Conservation (phyloP, 2,113 vertebrate genomes). For the Cephalopholis sonnerati region DNA sequence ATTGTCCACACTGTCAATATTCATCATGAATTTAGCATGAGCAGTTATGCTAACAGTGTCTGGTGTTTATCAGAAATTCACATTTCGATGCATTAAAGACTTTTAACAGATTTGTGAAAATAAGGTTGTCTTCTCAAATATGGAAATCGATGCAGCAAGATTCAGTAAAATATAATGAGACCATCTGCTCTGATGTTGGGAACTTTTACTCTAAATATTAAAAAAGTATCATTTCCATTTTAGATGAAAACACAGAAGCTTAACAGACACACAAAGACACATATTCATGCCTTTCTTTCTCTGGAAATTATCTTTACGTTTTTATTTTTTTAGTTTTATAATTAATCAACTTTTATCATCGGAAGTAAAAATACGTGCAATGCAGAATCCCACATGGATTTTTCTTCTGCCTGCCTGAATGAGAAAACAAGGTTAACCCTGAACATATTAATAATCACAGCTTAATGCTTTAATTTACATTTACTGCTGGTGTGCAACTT, state of each 20-base stretch:
- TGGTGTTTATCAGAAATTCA: constrained; percentile 14
- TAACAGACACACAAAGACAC: neutral
- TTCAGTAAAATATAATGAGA: constrained; percentile 24
- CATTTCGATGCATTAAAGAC: neutral
- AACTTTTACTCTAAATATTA: constrained; percentile 2
- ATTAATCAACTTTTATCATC: neutral
- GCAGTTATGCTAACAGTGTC: neutral
- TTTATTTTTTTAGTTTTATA: neutral
- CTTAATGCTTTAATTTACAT: constrained; percentile 16
- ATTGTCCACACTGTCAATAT: neutral
- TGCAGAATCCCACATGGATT: neutral
- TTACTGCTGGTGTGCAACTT: neutral
- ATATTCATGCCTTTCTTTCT: neutral
- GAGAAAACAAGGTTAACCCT: neutral
- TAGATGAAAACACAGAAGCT: neutral
- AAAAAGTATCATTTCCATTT: neutral
- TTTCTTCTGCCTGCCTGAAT: neutral
- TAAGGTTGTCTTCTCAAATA: constrained; percentile 31
- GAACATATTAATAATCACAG: neutral
- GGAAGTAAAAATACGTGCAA: neutral
- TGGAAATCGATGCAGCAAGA: constrained; percentile 26
- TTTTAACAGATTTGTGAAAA: constrained; percentile 30
- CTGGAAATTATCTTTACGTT: neutral
- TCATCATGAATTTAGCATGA: neutral
- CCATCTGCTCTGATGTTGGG: constrained; percentile 26